Evolutionary conservation across 2,797 vertebrate genomes (phyloP), one percentile per base, ranked within the genome.

Genomic region (Hyperoplus lanceolatus): DNA sequence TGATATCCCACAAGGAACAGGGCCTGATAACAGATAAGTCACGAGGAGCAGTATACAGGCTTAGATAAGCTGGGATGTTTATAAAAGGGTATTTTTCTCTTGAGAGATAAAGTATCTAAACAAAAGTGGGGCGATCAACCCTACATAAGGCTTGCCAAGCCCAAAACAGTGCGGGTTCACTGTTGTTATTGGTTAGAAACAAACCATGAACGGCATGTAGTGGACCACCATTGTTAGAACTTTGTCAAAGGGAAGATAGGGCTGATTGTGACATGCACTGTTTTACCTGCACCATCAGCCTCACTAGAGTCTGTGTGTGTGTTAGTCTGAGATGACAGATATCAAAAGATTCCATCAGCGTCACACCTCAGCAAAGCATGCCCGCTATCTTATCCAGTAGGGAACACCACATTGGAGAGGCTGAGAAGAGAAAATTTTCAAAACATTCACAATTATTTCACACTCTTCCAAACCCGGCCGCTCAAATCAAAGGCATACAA

Each of bases 21-120:
- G 67, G 70, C 63, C 81, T 56, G 90, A 90, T 92, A 90, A 67
- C 71, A 88, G 91, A 93, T 92, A 90, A 90, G 82, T 83, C 70
- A 54, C 79, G 63, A 77, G 77, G 66, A 87, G 77, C 67, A 68
- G 84, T 50, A 29, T 29, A 77, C 78, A 74, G 83, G 85, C 67
- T 5, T 74, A 91, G 91, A 94, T 91, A 94, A 92, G 89, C 48
- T 29, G 4, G 78, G 73, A 77, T 91, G 91, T 92, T 94, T 92
- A 86, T 87, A 82, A 83, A 91, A 76, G 75, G 50, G 29, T 29
- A 0, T 75, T 76, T 79, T 80, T 88, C 82, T 86, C 85, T 61
- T 64, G 84, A 75, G 80, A 90, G 90, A 90, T 89, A 86, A 92
- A 90, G 75, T 73, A 85, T 84, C 79, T 80, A n/a, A 41, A 86